phyloP scores from a whole-genome alignment of 2,888 invertebrate species.

The Drosophila tanythrix region DNA sequence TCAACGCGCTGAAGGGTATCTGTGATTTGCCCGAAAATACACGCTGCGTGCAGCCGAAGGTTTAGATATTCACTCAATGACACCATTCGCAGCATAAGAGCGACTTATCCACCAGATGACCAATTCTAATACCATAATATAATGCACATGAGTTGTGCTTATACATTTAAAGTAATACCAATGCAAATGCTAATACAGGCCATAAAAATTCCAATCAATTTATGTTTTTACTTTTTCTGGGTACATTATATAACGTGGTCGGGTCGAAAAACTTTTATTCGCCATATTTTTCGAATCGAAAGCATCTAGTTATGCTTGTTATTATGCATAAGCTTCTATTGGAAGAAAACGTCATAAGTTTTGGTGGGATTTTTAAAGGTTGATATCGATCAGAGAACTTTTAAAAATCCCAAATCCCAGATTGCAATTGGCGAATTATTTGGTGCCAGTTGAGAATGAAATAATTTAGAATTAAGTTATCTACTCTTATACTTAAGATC shows the following conservation, averaged over 20 bases:
- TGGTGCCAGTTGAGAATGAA: neutral
- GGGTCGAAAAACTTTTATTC: too few species aligned
- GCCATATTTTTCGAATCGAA: too few species aligned
- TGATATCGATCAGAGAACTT: neutral
- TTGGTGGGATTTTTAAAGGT: neutral
- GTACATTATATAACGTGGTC: neutral
- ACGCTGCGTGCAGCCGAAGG: too few species aligned
- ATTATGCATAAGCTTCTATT: too few species aligned
- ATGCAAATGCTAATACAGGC: constrained; percentile 63
- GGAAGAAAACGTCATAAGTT: neutral
- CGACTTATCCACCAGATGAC: constrained; percentile 31
- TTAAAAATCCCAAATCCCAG: neutral
- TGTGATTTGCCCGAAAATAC: too few species aligned
- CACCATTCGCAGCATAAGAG: too few species aligned
- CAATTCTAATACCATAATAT: constrained; percentile 8
- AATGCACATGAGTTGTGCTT: constrained; percentile 7
- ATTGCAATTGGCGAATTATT: neutral
- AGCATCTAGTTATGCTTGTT: too few species aligned
- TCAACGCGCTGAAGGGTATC: too few species aligned
- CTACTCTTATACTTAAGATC: neutral
- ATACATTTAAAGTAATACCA: constrained; percentile 14
- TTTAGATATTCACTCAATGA: too few species aligned
- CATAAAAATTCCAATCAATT: constrained; percentile 16
- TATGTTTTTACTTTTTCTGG: neutral
- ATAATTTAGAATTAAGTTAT: neutral